phyloP scores from a whole-genome alignment of 2,113 vertebrate genomes.

The Ailuropoda melanoleuca region DNA sequence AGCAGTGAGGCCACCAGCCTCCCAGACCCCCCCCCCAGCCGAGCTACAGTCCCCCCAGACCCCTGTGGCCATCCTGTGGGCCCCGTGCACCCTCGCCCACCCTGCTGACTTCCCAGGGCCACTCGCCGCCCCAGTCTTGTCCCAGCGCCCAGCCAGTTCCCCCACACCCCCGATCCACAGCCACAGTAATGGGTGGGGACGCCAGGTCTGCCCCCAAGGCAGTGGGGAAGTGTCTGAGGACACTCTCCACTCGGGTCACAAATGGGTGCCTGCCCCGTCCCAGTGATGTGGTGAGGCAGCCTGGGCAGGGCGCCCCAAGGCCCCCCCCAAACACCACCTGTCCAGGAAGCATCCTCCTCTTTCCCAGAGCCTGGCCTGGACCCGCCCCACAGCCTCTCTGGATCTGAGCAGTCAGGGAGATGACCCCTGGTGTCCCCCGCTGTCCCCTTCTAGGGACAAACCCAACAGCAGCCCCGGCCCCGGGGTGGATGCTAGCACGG shows the following conservation, averaged over 20 bases:
- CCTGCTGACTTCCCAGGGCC: not conserved
- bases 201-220: accelerated
- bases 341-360: not conserved
- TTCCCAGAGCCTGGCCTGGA: too few species aligned
- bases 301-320: not conserved
- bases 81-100: not conserved
- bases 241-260: not conserved
- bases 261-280: too few species aligned
- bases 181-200: not conserved
- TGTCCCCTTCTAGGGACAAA: not conserved
- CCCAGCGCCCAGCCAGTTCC: accelerated
- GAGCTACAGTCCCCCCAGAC: not conserved
- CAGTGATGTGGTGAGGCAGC: not conserved
- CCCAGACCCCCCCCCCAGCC: too few species aligned
- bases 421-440: not conserved
- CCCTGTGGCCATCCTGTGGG: not conserved
- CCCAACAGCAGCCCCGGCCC: accelerated
- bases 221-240: not conserved
- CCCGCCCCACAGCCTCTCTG: not conserved
- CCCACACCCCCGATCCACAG: not conserved
- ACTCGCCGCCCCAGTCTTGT: accelerated
- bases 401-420: not conserved
- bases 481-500: not conserved
- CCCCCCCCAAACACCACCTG: too few species aligned
- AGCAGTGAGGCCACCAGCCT: not conserved